These are phyloP conservation scores for Sebastolobus alascanus DNA, from an alignment of 2,797 vertebrate genomes.

Conservation along the genomic window DNA sequence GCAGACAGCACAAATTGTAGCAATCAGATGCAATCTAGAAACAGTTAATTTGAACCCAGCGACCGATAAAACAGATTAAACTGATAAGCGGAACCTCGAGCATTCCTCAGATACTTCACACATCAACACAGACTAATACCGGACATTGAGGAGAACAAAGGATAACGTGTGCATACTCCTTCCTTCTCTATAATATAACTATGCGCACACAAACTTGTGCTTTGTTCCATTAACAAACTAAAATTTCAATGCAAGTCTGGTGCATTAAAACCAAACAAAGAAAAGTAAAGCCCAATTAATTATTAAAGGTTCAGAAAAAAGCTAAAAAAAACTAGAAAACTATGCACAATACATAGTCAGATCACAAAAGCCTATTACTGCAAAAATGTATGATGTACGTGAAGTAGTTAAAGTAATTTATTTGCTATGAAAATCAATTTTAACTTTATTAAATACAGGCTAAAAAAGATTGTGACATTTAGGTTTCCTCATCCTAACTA, in stretches of 20 bases:
- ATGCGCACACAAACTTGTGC: slow-evolving; percentile 1
- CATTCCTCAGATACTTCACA: slow-evolving; percentile 68
- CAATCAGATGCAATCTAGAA: slow-evolving; percentile 74
- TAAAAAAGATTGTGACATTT: background rate
- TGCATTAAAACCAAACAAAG: background rate
- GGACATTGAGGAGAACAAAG: slow-evolving; percentile 58
- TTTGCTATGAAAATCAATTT: background rate
- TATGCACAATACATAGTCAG: background rate
- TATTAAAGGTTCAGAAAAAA: background rate
- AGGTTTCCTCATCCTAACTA: background rate
- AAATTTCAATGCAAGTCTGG: background rate
- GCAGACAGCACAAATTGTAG: slow-evolving; percentile 74
- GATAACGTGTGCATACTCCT: slow-evolving; percentile 24
- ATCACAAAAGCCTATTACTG: background rate
- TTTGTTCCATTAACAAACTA: slow-evolving; percentile 15
- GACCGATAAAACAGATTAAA: slow-evolving; percentile 66
- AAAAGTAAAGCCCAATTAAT: background rate
- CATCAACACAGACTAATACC: slow-evolving; percentile 75
- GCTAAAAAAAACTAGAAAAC: background rate
- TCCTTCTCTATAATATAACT: slow-evolving; percentile 3
- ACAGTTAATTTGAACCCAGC: slow-evolving; percentile 70
- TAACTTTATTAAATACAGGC: background rate
- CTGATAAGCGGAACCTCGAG: slow-evolving; percentile 63
- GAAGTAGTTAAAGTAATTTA: no score
- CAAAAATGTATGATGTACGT: background rate